Conservation (phyloP, 2,888 invertebrate species). For the Steromphala cineraria region DNA sequence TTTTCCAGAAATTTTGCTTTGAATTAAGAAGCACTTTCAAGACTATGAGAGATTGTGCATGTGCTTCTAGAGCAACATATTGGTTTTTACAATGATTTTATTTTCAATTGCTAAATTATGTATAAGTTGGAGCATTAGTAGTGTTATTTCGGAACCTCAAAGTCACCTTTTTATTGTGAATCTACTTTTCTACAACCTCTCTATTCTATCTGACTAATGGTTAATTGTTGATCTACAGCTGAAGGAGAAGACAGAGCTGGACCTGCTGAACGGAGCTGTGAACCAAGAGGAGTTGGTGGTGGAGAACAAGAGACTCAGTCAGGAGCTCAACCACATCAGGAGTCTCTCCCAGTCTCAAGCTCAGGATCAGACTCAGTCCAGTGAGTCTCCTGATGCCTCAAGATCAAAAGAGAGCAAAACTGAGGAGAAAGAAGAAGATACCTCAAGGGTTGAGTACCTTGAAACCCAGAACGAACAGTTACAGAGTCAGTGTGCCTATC, state of each 20-base stretch:
- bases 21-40: too few species aligned
- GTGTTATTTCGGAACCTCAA: neutral
- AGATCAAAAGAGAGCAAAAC: neutral
- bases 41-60: too few species aligned
- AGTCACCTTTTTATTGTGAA: neutral
- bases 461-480: slow-evolving; percentile 42
- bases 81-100: too few species aligned
- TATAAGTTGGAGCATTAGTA: too few species aligned
- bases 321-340: slow-evolving; percentile 36
- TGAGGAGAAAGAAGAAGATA: slow-evolving; percentile 13
- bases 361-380: neutral
- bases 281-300: slow-evolving; percentile 47
- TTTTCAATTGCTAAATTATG: too few species aligned
- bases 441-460: neutral
- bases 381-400: neutral
- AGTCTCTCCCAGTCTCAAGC: slow-evolving; percentile 17
- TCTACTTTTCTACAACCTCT: too few species aligned
- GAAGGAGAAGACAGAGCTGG: slow-evolving; percentile 26
- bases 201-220: too few species aligned
- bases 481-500: slow-evolving; percentile 34
- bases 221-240: slow-evolving; percentile 18
- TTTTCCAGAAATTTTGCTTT: too few species aligned
- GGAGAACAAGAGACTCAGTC: slow-evolving; percentile 40
- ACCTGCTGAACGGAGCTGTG: slow-evolving; percentile 31
- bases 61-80: too few species aligned